phyloP scores from a whole-genome alignment of 2,113 vertebrate species.

The Platysternon megacephalum region DNA sequence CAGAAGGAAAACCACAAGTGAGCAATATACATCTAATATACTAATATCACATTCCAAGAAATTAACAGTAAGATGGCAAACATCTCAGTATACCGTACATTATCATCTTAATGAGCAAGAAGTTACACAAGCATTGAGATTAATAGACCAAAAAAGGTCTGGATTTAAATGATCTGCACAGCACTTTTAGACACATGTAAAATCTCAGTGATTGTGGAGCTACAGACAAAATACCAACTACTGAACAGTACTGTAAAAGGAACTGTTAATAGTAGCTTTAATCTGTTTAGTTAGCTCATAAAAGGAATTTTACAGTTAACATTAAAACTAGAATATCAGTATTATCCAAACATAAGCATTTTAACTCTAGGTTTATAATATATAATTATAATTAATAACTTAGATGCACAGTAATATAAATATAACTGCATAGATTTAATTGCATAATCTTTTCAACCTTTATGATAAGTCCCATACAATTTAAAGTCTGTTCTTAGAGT shows the following conservation, averaged over 20 bases:
- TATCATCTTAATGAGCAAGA: not conserved
- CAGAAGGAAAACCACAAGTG: not conserved
- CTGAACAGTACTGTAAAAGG: not conserved
- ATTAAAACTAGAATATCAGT: not conserved
- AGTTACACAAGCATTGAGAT: not conserved
- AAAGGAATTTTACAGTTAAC: not conserved
- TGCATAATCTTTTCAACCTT: not conserved
- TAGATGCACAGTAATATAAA: not conserved
- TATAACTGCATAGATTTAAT: not conserved
- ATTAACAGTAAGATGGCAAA: not conserved
- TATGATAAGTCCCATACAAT: not conserved
- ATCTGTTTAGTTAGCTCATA: not conserved
- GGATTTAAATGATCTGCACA: not conserved
- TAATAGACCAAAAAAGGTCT: not conserved
- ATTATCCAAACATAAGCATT: not conserved
- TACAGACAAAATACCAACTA: not conserved
- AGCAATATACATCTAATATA: not conserved
- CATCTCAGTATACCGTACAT: not conserved
- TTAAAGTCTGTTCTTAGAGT: not conserved
- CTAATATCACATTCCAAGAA: not conserved
- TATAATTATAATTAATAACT: not conserved
- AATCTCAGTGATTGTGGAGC: not conserved
- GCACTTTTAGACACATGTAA: not conserved
- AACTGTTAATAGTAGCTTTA: not conserved
- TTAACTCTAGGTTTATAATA: not conserved